phyloP scores from a whole-genome alignment of 1,140 invertebrate species.

The Heliconius hewitsoni region DNA sequence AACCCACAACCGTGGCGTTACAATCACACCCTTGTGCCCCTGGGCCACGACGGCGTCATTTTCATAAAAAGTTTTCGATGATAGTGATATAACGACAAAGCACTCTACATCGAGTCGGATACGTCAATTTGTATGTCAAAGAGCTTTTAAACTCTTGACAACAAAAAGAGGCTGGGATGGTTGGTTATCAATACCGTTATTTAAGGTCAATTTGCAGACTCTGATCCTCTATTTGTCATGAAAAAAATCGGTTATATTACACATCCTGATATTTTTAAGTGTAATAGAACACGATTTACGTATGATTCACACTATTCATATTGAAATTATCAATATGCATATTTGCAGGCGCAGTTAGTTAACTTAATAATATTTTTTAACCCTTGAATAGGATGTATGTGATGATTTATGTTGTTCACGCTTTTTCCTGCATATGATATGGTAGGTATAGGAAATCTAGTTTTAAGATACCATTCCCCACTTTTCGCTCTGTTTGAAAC shows the following conservation, averaged over 20 bases:
- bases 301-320: neutral
- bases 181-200: slow-evolving; percentile 35
- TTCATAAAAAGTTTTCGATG: neutral
- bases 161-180: slow-evolving; percentile 31
- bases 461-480: too few species aligned
- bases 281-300: neutral
- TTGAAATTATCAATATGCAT: too few species aligned
- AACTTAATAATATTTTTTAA: too few species aligned
- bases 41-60: neutral
- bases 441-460: too few species aligned
- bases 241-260: slow-evolving; percentile 26
- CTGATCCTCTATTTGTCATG: slow-evolving; percentile 25
- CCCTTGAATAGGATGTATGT: too few species aligned
- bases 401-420: too few species aligned
- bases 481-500: too few species aligned
- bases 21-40: too few species aligned
- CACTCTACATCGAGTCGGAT: neutral
- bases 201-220: slow-evolving; percentile 36
- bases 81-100: slow-evolving; percentile 4
- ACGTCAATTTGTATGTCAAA: slow-evolving; percentile 39
- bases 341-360: too few species aligned
- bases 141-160: slow-evolving; percentile 35
- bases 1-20: too few species aligned
- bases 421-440: too few species aligned
- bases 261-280: neutral